Percentiles rank a stretch among this genome's conserved stretches.
Evolutionary conservation across 2,797 vertebrate species (phyloP).

Genomic region (Melanotaenia parkinsoni): DNA sequence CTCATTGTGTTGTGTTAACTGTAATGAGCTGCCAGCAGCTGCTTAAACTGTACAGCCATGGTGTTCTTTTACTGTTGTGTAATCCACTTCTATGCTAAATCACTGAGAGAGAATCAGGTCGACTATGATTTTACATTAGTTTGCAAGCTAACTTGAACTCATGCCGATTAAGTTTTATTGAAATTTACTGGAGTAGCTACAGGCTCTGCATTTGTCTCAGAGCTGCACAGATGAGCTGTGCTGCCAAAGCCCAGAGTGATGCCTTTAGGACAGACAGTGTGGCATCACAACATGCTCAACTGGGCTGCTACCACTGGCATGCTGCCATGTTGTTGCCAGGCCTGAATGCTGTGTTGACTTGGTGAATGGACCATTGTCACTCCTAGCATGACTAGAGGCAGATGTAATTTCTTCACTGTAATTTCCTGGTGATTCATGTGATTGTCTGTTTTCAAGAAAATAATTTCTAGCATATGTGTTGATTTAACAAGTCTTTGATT

Average conservation of each 20-base stretch:
- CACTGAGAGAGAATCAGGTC: conserved; percentile 46
- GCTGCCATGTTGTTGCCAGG: conserved; percentile 41
- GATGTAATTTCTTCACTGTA: conserved; percentile 61
- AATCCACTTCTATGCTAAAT: conserved; percentile 56
- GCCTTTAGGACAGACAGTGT: conserved; percentile 53
- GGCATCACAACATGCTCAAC: conserved; percentile 56
- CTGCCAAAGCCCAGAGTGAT: conserved; percentile 44
- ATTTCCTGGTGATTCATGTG: conserved; percentile 36
- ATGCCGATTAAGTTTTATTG: conserved; percentile 35
- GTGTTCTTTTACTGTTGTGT: conserved; percentile 61
- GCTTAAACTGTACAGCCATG: conserved; percentile 44
- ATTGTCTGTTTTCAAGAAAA: conserved; percentile 12
- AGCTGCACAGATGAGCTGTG: conserved; percentile 34
- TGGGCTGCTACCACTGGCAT: conserved; percentile 41
- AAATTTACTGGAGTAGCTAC: conserved; percentile 36
- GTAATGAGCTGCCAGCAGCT: conserved; percentile 59
- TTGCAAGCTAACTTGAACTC: conserved; percentile 47
- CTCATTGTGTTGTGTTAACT: conserved; percentile 34
- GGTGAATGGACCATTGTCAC: conserved; percentile 76
- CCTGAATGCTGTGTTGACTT: conserved; percentile 56
- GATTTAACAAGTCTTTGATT: too few relatives aligned
- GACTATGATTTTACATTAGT: conserved; percentile 59
- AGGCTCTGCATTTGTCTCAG: conserved; percentile 29
- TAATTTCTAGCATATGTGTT: background rate
- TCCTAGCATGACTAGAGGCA: conserved; percentile 60